Base-by-base conservation (phyloP, 2,888 invertebrate species). In the Lithophane leautieri region DNA sequence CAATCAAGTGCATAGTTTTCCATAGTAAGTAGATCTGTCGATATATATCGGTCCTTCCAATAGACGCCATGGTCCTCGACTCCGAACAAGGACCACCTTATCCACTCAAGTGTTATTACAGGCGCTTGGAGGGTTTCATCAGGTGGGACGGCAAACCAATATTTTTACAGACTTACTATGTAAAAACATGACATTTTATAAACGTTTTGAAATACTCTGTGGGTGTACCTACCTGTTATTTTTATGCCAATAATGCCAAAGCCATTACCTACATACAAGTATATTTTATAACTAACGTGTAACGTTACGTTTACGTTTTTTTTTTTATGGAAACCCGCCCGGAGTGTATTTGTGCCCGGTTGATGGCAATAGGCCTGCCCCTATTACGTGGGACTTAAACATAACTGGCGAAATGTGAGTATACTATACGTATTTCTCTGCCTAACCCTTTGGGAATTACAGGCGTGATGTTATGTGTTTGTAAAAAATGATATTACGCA, bases 41-140 rank as follows among this genome's bases (percentile, higher is more conserved):
- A 80, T 66, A 80, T 66, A 80, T 80, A 50, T 65, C 47, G 52
- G 19, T 73, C 65, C 40, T 47, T 65, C 40, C 52, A 44, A 62
- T 58, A 47, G n/a, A 25, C 22, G 34, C 9, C 6, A 16, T 47
- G 52, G 40, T 75, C 68, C 56, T 79, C 44, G 34, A 62, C 7
- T 44, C 34, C 28, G 69, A 19, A 74, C 16, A 40, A 81, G 62
- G n/a, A 50, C 44, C 40, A 54, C 19, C 52, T 68, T 58, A 40
- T 14, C 34, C 12, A 40, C 9, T 22, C 8, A 2, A 58, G 67
- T 75, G 44, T 79, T 79, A 44, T 83, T 44, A 28, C 19, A 52
- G 61, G 56, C 56, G 9, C n/a, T 44, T 14, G 34, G 34, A 66
- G 50, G 44, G 60, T 50, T 70, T 82, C 61, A 76, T 42, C n/a